Percentiles rank a stretch among this genome's conserved stretches.
These are phyloP conservation scores for Brachionus rotundiformis DNA, from an alignment of 1,140 invertebrate genomes.

Conservation along the genomic window DNA sequence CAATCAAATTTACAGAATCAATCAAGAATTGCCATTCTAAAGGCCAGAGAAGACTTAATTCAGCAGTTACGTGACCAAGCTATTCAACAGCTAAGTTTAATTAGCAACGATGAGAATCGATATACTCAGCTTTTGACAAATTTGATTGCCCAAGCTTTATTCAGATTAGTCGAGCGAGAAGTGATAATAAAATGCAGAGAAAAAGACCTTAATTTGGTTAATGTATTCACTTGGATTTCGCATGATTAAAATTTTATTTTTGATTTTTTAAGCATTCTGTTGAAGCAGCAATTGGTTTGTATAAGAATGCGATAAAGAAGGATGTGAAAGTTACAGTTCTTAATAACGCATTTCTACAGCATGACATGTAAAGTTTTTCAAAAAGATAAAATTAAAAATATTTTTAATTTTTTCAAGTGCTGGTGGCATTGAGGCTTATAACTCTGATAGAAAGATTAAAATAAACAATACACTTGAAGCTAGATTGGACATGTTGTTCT, in stretches of 20 bases:
- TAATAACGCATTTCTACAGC: background rate
- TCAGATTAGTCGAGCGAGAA: conserved; percentile 32
- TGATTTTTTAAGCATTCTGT: conserved; percentile 14
- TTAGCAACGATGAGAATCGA: background rate
- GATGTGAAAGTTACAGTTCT: conserved; percentile 34
- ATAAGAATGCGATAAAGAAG: conserved; percentile 24
- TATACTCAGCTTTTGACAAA: conserved; percentile 18
- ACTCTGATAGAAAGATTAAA: conserved; percentile 40
- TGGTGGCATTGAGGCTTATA: conserved; percentile 49
- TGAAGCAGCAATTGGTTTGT: conserved; percentile 6
- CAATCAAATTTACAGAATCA: conserved; percentile 52
- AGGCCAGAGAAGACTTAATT: conserved; percentile 49
- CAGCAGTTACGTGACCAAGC: conserved; percentile 45
- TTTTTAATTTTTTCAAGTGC: conserved; percentile 22
- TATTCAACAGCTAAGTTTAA: conserved; percentile 17
- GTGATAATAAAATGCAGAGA: conserved; percentile 10
- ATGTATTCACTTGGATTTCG: background rate
- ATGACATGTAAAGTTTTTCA: conserved; percentile 4
- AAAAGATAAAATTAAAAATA: background rate
- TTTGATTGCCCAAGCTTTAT: conserved; percentile 40
- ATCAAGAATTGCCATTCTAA: conserved; percentile 35
- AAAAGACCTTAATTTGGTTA: conserved; percentile 39
- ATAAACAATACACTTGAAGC: conserved; percentile 47
- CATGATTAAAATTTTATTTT: background rate
- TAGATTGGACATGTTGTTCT: conserved; percentile 42